Base-by-base conservation (phyloP, 2,113 vertebrate genomes). In the Neolamprologus tretocephalus region DNA sequence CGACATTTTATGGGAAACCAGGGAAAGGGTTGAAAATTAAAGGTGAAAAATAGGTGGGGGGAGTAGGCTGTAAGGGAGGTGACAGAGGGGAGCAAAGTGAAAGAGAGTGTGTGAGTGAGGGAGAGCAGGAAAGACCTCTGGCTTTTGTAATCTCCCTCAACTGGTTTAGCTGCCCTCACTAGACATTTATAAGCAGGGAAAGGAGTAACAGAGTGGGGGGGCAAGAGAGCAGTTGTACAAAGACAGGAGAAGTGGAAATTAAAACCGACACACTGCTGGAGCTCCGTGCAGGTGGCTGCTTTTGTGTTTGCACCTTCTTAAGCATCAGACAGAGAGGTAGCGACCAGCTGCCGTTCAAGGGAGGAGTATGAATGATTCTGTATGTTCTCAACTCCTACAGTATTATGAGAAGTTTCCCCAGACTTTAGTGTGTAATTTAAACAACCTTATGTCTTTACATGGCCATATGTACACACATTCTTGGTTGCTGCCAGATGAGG, bases 101-200 rank as follows among this genome's bases (percentile, higher is more conserved):
- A 79, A 85, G 61, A 23, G 83, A 84, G 78, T 7, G n/a, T 23
- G 58, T 3, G 12, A 17, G 58, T 1, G 13, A 17, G 33, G 81
- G 58, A 37, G 47, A 87, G 79, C 85, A 91, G 82, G 68, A 90
- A 93, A 88, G 89, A 90, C 84, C 78, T 90, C 86, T 94, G 92
- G 92, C 87, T 92, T 94, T 94, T 95, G 89, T 89, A 90, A 92
- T 90, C 87, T 92, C 90, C 82, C 61, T 86, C 88, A 92, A 89
- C 87, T 88, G 81, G 87, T 95, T 94, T 95, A 94, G 94, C 87
- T 90, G 90, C 91, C 81, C 79, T 89, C 26, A 5, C 82, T 79
- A 89, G 93, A 95, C 93, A 91, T 96, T 94, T 95, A 94, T 90
- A 93, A 95, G 93, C 86, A 91, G 58, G 81, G 54, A 86, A 86